These are phyloP conservation scores for Argyresthia albistria DNA, from an alignment of 2,888 invertebrate genomes.

Conservation along the genomic window DNA sequence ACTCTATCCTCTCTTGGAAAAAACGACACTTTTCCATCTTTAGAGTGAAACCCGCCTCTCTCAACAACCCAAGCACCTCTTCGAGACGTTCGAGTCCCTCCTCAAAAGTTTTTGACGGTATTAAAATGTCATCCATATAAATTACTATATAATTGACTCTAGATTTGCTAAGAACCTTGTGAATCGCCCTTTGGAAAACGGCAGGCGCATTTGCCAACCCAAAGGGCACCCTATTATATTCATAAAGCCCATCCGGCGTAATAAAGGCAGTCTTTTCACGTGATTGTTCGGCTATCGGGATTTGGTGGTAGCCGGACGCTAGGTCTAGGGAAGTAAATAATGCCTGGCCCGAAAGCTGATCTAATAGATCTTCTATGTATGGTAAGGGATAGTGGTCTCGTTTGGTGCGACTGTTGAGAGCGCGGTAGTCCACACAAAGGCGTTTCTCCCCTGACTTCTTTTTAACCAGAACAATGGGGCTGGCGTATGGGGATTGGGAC, in stretches of 20 bases:
- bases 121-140: slow-evolving; percentile 22
- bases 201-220: slow-evolving; percentile 28
- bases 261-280: slow-evolving; percentile 28
- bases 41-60: slow-evolving; percentile 10
- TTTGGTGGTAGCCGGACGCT: slow-evolving; percentile 2
- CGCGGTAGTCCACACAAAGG: slow-evolving; percentile 10
- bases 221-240: slow-evolving; percentile 31
- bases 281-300: slow-evolving; percentile 18
- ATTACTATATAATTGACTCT: slow-evolving; percentile 11
- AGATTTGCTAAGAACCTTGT: slow-evolving; percentile 14
- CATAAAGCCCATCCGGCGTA: slow-evolving; percentile 28
- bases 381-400: slow-evolving; percentile 2
- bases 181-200: slow-evolving; percentile 25
- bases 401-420: slow-evolving; percentile 11
- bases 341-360: neutral
- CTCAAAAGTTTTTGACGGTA: slow-evolving; percentile 12
- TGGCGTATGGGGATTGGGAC: neutral
- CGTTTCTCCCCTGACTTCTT: slow-evolving; percentile 2
- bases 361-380: slow-evolving; percentile 10
- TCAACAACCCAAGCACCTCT: slow-evolving; percentile 10
- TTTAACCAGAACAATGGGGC: neutral
- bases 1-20: slow-evolving; percentile 13
- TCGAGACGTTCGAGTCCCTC: slow-evolving; percentile 14
- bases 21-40: slow-evolving; percentile 18
- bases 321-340: neutral